Percentiles rank a stretch among this genome's conserved stretches.
Conservation (phyloP, 2,888 invertebrate species). For the Dynastes hyllus region DNA sequence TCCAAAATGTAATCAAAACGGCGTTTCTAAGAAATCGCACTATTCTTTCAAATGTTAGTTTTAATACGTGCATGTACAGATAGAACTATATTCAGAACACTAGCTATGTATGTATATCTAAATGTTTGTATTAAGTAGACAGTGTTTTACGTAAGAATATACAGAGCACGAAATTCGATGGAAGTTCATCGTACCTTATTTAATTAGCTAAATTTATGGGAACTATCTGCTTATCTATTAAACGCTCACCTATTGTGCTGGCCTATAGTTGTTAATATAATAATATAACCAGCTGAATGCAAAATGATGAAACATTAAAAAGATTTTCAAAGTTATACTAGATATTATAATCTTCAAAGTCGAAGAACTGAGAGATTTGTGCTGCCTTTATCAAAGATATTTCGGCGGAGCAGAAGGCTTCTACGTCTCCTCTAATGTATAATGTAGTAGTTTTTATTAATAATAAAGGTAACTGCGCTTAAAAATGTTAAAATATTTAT, state of each 20-base stretch:
- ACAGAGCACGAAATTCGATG: conserved; percentile 30
- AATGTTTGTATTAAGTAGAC: conserved; percentile 20
- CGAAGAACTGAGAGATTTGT: too few relatives aligned
- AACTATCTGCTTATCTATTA: conserved; percentile 12
- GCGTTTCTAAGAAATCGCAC: conserved; percentile 14
- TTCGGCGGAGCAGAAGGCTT: not conserved
- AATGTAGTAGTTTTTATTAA: not conserved
- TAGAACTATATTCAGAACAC: conserved; percentile 17
- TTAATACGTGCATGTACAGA: conserved; percentile 21
- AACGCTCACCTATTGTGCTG: not conserved
- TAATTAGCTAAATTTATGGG: conserved; percentile 18
- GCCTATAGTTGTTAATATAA: not conserved
- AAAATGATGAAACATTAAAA: too few relatives aligned
- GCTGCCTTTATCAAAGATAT: not conserved
- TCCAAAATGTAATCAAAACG: conserved; percentile 4
- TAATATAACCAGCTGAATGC: not conserved
- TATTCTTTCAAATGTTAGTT: conserved; percentile 14
- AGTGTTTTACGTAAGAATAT: conserved; percentile 21
- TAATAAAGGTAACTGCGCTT: conserved; percentile 31
- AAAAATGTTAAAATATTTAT: conserved; percentile 36
- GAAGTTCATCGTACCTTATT: conserved; percentile 17
- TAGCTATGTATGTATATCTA: not conserved
- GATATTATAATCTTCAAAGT: too few relatives aligned
- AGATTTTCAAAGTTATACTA: too few relatives aligned
- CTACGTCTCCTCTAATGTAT: not conserved